These are phyloP conservation scores for Cyprinus carpio DNA, from an alignment of 2,113 vertebrate genomes.

Conservation along the genomic window DNA sequence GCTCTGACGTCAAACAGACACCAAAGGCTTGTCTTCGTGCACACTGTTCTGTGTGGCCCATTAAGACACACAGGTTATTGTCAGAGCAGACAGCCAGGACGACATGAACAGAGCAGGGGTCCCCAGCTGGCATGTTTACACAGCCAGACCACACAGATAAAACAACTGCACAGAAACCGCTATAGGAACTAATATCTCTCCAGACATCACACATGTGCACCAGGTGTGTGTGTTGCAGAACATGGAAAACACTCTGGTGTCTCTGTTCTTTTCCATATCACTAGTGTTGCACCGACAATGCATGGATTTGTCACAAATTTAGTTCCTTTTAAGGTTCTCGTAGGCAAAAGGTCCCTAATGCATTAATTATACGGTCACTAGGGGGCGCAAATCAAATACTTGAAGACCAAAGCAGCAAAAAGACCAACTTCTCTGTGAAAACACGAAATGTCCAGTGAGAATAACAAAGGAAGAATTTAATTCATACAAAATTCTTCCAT, in stretches of 20 bases:
- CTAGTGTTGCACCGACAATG: not conserved
- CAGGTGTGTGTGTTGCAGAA: conserved; percentile 68
- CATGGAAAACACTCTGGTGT: not conserved
- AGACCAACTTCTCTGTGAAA: not conserved
- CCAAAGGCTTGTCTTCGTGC: conserved; percentile 4
- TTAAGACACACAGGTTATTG: conserved; percentile 42
- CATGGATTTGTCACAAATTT: not conserved
- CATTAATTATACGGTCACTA: conserved; percentile 56
- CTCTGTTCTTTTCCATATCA: not conserved
- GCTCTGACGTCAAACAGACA: not conserved
- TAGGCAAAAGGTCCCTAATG: not conserved
- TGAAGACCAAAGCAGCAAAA: not conserved
- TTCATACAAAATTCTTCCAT: not conserved
- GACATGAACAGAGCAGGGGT: conserved; percentile 64
- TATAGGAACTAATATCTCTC: conserved; percentile 49
- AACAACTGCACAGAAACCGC: conserved; percentile 50
- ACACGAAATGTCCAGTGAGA: not conserved
- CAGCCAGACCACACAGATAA: conserved; percentile 72
- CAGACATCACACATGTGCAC: conserved; percentile 62
- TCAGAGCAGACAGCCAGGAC: conserved; percentile 1
- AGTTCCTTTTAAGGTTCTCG: not conserved
- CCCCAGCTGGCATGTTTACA: conserved; percentile 69
- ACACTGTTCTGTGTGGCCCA: conserved; percentile 29
- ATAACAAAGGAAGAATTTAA: not conserved
- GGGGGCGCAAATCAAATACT: conserved; percentile 56